A percentile compares a stretch with the other conserved stretches of the same genome.
phyloP scores from a whole-genome alignment of 2,888 invertebrate genomes.

The Formica aserva region DNA sequence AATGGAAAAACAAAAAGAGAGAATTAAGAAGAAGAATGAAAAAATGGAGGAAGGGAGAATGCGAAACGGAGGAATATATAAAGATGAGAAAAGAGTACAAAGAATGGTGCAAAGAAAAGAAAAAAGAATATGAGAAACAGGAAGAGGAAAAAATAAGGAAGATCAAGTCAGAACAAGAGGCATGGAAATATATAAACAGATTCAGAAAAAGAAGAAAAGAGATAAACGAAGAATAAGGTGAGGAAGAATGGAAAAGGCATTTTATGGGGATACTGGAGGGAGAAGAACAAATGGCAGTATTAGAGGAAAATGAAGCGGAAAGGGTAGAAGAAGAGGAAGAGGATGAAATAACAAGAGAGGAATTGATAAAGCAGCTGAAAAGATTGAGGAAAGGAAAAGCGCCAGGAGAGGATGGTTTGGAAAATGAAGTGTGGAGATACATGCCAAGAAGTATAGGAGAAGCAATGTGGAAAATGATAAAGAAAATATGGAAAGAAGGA shows the following conservation, averaged over 20 bases:
- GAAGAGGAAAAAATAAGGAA: too few relatives aligned
- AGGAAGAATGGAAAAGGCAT: not conserved
- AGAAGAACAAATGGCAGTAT: not conserved
- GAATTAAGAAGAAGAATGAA: too few relatives aligned
- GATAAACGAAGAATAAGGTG: not conserved
- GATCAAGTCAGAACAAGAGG: too few relatives aligned
- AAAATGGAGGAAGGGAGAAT: too few relatives aligned
- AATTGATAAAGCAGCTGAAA: not conserved
- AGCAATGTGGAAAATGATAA: not conserved
- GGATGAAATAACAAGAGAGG: not conserved
- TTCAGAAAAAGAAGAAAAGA: not conserved
- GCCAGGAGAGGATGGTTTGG: not conserved
- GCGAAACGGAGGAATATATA: too few relatives aligned
- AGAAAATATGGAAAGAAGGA: conserved; percentile 22
- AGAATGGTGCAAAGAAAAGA: too few relatives aligned
- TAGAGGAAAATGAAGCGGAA: not conserved
- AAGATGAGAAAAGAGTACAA: too few relatives aligned
- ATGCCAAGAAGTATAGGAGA: not conserved
- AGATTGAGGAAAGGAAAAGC: conserved; percentile 7
- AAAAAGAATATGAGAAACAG: too few relatives aligned
- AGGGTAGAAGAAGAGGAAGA: not conserved
- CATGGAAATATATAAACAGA: not conserved
- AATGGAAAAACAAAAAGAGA: too few relatives aligned
- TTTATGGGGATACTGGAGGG: conserved; percentile 7
- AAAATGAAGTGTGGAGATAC: conserved; percentile 23